phyloP scores from a whole-genome alignment of 1,140 invertebrate genomes.

The Drosophila sechellia region DNA sequence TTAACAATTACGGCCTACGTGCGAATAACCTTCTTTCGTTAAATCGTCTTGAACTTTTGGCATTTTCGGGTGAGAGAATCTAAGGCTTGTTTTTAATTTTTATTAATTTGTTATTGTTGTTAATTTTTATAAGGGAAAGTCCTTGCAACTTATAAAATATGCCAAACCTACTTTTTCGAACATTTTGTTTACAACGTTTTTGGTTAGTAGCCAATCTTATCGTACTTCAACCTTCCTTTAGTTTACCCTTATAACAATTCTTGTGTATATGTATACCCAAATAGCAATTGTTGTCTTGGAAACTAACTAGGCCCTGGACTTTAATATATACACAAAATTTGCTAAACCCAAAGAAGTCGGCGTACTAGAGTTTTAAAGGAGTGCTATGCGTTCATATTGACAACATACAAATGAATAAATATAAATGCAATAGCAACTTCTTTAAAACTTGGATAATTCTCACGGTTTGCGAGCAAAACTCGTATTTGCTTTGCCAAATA shows the following conservation, averaged over 20 bases:
- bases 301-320: conserved; percentile 17
- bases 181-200: conserved; percentile 24
- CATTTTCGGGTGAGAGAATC: conserved; percentile 33
- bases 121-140: background rate
- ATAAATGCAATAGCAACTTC: conserved; percentile 25
- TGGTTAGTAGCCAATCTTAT: conserved; percentile 34
- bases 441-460: conserved; percentile 11
- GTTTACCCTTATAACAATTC: conserved; percentile 1
- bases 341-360: conserved; percentile 31
- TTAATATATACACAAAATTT: conserved; percentile 19
- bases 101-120: background rate
- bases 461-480: conserved; percentile 5
- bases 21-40: conserved; percentile 28
- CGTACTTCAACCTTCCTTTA: conserved; percentile 18
- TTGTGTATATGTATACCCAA: conserved; percentile 1
- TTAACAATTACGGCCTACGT: conserved; percentile 77
- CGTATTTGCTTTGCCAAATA: conserved; percentile 13
- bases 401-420: conserved; percentile 19
- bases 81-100: background rate
- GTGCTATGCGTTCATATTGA: conserved; percentile 18
- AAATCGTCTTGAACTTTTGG: conserved; percentile 66
- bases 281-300: conserved; percentile 24
- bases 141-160: background rate
- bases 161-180: background rate
- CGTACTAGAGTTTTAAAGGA: background rate